Percentiles rank a stretch among this genome's conserved stretches.
Evolutionary conservation across 2,797 vertebrate species (phyloP).

Genomic region (Coreius guichenoti): DNA sequence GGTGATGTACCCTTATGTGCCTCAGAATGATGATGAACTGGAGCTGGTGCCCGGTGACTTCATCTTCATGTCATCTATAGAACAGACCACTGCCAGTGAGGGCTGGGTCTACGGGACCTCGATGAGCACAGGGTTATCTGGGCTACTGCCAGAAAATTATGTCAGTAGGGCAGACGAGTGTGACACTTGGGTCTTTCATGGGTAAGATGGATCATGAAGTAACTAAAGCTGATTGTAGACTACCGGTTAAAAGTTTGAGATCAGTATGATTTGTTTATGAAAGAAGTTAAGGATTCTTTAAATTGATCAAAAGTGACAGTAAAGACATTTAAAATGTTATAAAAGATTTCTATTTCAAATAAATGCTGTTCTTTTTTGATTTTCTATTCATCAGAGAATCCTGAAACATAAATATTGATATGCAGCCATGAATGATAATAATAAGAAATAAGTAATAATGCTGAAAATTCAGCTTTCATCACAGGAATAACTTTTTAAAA

Average conservation of each 20-base stretch:
- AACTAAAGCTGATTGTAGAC: constrained; percentile 3
- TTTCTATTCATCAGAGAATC: neutral
- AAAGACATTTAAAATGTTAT: neutral
- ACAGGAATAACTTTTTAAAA: neutral
- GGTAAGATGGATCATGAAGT: constrained; percentile 75
- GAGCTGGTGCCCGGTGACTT: constrained; percentile 93
- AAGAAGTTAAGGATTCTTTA: neutral
- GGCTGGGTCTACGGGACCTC: constrained; percentile 97
- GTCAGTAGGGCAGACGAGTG: constrained; percentile 93
- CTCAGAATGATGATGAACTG: constrained; percentile 96
- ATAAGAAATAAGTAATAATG: neutral
- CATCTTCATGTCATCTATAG: constrained; percentile 94
- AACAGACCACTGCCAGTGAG: constrained; percentile 92
- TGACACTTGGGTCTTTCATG: constrained; percentile 96
- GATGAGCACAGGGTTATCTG: constrained; percentile 89
- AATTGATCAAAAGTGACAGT: neutral
- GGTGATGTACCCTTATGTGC: constrained; percentile 95
- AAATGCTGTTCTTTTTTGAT: neutral
- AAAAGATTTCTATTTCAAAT: neutral
- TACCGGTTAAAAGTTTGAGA: neutral
- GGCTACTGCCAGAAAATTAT: constrained; percentile 96
- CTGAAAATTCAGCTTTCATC: neutral
- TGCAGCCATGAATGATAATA: too few species aligned
- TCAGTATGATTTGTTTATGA: neutral
- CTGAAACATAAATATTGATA: neutral